phyloP scores from a whole-genome alignment of 37 sponge, comb jelly and placozoan species.

The Trichoplax adhaerens region DNA sequence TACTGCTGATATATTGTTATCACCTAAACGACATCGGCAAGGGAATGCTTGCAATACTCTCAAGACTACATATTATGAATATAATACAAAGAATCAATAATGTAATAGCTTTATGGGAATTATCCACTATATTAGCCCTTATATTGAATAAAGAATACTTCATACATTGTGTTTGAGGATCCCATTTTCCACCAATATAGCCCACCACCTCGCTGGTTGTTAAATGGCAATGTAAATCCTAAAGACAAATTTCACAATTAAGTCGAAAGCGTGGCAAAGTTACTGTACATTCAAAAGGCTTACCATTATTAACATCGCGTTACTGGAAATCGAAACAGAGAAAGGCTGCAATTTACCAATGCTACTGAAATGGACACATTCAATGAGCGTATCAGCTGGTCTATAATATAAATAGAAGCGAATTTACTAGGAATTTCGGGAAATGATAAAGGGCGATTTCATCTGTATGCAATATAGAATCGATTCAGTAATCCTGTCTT shows the following conservation, averaged over 20 bases:
- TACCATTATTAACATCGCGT: conserved; percentile 49
- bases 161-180: conserved; percentile 18
- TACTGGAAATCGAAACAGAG: conserved; percentile 39
- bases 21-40: conserved; percentile 19
- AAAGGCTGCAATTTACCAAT: conserved; percentile 54
- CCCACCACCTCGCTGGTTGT: conserved; percentile 44
- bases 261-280: too few relatives aligned
- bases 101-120: neutral
- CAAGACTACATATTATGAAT: conserved; percentile 8
- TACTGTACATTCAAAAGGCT: too few relatives aligned
- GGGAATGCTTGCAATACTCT: conserved; percentile 40
- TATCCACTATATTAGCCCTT: too few relatives aligned
- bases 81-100: neutral
- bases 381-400: conserved; percentile 12
- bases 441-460: too few relatives aligned
- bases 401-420: too few relatives aligned
- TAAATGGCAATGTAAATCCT: conserved; percentile 55
- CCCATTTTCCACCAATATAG: conserved; percentile 57
- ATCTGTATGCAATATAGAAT: too few relatives aligned
- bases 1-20: neutral
- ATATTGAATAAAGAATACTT: conserved; percentile 3
- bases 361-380: conserved; percentile 40
- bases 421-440: too few relatives aligned
- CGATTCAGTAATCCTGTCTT: too few relatives aligned
- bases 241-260: neutral